phyloP scores from a whole-genome alignment of 1,140 invertebrate species.

The Papilio helenus region DNA sequence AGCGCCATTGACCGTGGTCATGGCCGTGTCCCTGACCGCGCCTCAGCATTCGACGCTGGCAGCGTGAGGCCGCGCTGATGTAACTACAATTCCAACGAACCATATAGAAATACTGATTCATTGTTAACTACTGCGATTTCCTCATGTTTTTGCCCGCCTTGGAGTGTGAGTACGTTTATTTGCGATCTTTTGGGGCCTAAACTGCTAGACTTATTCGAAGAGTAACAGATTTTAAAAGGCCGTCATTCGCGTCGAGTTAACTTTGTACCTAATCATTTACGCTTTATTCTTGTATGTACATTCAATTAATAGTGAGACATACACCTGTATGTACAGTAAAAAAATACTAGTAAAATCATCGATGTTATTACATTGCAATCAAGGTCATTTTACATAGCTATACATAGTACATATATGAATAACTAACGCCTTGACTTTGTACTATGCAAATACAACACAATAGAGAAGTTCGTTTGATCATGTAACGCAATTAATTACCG shows the following conservation, averaged over 20 bases:
- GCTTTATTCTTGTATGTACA: too few species aligned
- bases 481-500: conserved; percentile 11
- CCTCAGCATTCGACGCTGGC: conserved; percentile 47
- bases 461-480: not conserved
- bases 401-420: not conserved
- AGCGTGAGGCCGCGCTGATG: conserved; percentile 51
- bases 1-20: conserved; percentile 79
- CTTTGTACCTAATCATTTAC: too few species aligned
- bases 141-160: not conserved
- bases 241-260: too few species aligned
- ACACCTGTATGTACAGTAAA: not conserved
- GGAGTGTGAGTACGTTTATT: not conserved
- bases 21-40: conserved; percentile 67
- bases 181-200: not conserved
- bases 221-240: not conserved
- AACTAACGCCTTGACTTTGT: not conserved
- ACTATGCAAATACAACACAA: conserved; percentile 10
- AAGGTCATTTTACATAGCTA: not conserved
- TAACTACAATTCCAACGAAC: conserved; percentile 47
- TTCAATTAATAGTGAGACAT: not conserved
- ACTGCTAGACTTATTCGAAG: not conserved
- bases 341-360: not conserved
- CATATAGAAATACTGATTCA: conserved; percentile 13
- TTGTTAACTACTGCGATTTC: not conserved
- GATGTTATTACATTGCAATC: conserved; percentile 1